Base-by-base conservation (phyloP, 2,888 invertebrate species). In the Brachypterus glaber region DNA sequence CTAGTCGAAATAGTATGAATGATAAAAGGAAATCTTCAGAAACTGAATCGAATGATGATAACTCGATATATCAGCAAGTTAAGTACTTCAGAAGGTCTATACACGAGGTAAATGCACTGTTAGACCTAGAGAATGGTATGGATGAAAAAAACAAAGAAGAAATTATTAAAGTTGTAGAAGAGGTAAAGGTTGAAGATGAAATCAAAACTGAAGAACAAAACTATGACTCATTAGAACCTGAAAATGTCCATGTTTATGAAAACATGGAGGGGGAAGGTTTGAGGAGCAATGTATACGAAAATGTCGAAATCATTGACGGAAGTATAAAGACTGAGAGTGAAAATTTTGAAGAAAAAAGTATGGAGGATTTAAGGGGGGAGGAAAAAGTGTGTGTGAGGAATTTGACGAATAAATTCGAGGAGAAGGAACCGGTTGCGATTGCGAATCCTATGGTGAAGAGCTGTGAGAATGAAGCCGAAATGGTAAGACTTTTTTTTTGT, bases 31-130 rank as follows among this genome's bases (percentile, higher is more conserved):
- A 64, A 46, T 58, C 58, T 3, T 57, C 55, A 16, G 60, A 62
- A 44, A 58, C 53, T 1, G 64, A 67, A 42, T 45, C 50, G 1
- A 38, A 49, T 18, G 57, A 57, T 33, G 67, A 68, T 2, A 72
- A 73, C 35, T 52, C 55, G 17, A 76, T 84, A 1, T 85, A 85
- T 53, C 82, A 82, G 76, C 84, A 69, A 48, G 83, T 85, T 0
- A 83, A 83, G 51, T 78, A 82, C 56, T 81, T 83, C 49, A 71
- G 77, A 26, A 71, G 79, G 49, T 82, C 81, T 14, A 77, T 84
- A 26, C 77, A 81, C 30, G 83, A 84, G 62, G 81, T 84, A 0
- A 85, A 85, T 55, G 77, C 72, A 14, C 49, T 76, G 37, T 49
- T 76, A 4, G 60, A 61, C 17, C 17, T 58, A 18, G 65, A 64